phyloP scores from a whole-genome alignment of 2,888 invertebrate species.

The Parnassius apollo region DNA sequence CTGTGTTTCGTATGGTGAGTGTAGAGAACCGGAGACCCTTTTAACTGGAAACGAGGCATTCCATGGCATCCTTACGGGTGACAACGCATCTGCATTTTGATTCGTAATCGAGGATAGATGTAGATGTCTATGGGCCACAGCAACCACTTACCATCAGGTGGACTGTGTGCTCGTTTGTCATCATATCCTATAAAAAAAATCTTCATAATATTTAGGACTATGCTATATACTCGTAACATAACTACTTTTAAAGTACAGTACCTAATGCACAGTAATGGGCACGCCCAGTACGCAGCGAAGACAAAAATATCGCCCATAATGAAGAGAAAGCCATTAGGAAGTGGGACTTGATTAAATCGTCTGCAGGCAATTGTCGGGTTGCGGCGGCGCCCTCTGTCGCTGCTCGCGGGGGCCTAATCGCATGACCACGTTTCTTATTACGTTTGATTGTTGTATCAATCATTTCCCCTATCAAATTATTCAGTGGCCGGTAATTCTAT shows the following conservation, averaged over 20 bases:
- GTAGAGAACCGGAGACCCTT: too few species aligned
- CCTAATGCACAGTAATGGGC: conserved; percentile 31
- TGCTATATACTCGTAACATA: too few species aligned
- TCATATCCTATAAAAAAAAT: too few species aligned
- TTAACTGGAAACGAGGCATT: too few species aligned
- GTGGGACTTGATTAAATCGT: conserved; percentile 73
- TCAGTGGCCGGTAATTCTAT: conserved; percentile 77
- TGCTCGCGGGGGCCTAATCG: conserved; percentile 64
- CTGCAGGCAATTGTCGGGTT: conserved; percentile 62
- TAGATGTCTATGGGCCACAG: too few species aligned
- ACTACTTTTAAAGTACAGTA: conserved; percentile 25
- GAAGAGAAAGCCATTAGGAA: conserved; percentile 74
- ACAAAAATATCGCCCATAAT: conserved; percentile 71
- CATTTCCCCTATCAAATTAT: conserved; percentile 80
- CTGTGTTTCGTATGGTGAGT: too few species aligned
- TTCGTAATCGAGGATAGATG: too few species aligned
- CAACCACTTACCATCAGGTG: too few species aligned
- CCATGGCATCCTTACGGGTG: too few species aligned
- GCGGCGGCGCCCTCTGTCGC: conserved; percentile 57
- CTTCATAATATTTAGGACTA: too few species aligned
- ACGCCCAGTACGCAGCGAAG: conserved; percentile 54
- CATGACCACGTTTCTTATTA: conserved; percentile 76
- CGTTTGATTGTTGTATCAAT: conserved; percentile 79
- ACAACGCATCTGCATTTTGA: too few species aligned
- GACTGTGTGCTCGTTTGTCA: too few species aligned